Percentiles rank a stretch among this genome's conserved stretches.
phyloP scores from a whole-genome alignment of 2,797 vertebrate species.

The Malurus leucopterus region DNA sequence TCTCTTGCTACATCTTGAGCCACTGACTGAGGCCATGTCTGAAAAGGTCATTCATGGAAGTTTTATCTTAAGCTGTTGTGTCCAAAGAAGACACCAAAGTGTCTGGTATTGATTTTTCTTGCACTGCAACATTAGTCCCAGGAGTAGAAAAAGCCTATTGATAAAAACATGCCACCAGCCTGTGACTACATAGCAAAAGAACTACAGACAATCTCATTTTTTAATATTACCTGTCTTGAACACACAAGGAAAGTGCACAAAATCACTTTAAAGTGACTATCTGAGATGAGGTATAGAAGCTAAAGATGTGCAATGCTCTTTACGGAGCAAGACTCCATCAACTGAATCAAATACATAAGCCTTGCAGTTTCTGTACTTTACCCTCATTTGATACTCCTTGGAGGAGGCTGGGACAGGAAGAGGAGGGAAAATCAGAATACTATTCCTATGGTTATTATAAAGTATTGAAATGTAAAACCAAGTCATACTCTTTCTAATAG shows the following conservation, averaged over 20 bases:
- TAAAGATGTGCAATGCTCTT: background rate
- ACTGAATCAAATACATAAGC: background rate
- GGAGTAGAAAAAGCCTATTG: background rate
- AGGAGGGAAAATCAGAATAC: background rate
- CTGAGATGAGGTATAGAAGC: background rate
- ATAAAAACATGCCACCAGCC: background rate
- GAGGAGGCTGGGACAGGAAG: background rate
- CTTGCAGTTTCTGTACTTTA: background rate
- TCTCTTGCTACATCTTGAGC: background rate
- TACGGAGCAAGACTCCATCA: background rate
- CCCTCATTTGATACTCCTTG: background rate
- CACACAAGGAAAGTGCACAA: background rate
- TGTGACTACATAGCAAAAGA: background rate
- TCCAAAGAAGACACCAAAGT: background rate
- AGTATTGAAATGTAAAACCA: background rate
- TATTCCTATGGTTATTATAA: background rate
- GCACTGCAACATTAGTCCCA: background rate
- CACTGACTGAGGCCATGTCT: background rate
- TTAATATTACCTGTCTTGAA: background rate
- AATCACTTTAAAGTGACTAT: background rate
- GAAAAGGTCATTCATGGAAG: background rate
- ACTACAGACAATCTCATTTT: background rate
- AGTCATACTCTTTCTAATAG: background rate
- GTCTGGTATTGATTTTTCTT: conserved; percentile 4
- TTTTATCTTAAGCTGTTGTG: background rate